These are phyloP conservation scores for Serilophus lunatus DNA, from an alignment of 2,113 vertebrate genomes.

Conservation along the genomic window DNA sequence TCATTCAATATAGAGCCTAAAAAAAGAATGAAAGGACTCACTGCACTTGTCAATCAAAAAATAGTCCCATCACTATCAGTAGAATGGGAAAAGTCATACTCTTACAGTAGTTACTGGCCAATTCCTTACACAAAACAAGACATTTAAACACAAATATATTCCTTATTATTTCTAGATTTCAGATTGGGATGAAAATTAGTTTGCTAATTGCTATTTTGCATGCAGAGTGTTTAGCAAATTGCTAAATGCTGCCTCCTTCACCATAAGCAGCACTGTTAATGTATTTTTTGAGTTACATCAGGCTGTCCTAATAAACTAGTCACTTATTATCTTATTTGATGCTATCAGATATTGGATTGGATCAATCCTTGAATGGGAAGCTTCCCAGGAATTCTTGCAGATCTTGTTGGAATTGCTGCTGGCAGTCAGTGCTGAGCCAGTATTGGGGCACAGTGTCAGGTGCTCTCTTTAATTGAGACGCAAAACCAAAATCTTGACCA, in stretches of 20 bases:
- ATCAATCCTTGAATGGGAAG: not conserved
- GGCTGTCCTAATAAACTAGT: not conserved
- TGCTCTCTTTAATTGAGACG: not conserved
- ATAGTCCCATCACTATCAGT: not conserved
- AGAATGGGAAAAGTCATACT: not conserved
- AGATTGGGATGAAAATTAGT: not conserved
- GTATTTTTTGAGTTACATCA: not conserved
- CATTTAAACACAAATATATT: not conserved
- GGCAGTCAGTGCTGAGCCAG: not conserved
- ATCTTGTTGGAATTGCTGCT: not conserved
- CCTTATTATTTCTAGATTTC: not conserved
- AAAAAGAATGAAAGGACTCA: not conserved
- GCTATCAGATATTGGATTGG: not conserved
- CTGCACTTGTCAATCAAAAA: not conserved
- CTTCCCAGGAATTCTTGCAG: not conserved
- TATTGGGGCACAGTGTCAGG: rapidly evolving
- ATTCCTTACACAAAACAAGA: not conserved
- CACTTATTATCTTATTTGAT: not conserved
- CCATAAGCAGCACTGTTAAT: not conserved
- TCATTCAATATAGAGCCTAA: not conserved
- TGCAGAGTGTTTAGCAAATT: not conserved
- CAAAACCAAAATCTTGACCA: not conserved
- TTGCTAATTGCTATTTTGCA: not conserved
- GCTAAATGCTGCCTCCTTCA: not conserved
- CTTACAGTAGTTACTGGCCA: not conserved